Evolutionary conservation across 1,140 invertebrate species (phyloP).

Genomic region (Aphelinus atriplicis): DNA sequence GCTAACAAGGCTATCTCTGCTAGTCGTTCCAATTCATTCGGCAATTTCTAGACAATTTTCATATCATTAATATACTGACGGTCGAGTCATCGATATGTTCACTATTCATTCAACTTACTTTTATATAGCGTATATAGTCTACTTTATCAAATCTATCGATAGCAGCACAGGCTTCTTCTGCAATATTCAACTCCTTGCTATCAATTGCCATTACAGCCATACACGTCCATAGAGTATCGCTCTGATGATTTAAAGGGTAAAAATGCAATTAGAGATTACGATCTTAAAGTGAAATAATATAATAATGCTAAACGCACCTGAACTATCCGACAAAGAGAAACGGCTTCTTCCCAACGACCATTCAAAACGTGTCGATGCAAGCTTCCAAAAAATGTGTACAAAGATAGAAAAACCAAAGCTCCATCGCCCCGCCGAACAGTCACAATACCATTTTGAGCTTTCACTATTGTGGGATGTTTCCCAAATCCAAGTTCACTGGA

Average conservation of each 20-base stretch:
- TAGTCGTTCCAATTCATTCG: constrained; percentile 71
- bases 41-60: constrained; percentile 48
- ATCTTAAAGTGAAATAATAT: constrained; percentile 21
- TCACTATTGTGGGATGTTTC: constrained; percentile 79
- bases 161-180: constrained; percentile 93
- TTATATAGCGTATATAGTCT: constrained; percentile 86
- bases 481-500: constrained; percentile 84
- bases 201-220: constrained; percentile 87
- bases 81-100: too few species aligned
- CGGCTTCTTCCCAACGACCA: constrained; percentile 79
- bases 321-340: constrained; percentile 80
- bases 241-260: constrained; percentile 60
- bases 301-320: constrained; percentile 68
- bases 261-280: not conserved
- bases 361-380: constrained; percentile 73
- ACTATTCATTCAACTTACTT: constrained; percentile 55
- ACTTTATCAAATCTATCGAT: constrained; percentile 93
- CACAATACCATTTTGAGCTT: constrained; percentile 83
- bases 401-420: constrained; percentile 71
- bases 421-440: constrained; percentile 78
- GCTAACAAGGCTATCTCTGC: constrained; percentile 85
- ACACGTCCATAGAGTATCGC: constrained; percentile 89
- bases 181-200: constrained; percentile 80
- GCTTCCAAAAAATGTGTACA: constrained; percentile 75
- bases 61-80: not conserved